Percentiles rank a stretch among this genome's conserved stretches.
Conservation (phyloP, 2,113 vertebrate species). For the Sorex fumeus region DNA sequence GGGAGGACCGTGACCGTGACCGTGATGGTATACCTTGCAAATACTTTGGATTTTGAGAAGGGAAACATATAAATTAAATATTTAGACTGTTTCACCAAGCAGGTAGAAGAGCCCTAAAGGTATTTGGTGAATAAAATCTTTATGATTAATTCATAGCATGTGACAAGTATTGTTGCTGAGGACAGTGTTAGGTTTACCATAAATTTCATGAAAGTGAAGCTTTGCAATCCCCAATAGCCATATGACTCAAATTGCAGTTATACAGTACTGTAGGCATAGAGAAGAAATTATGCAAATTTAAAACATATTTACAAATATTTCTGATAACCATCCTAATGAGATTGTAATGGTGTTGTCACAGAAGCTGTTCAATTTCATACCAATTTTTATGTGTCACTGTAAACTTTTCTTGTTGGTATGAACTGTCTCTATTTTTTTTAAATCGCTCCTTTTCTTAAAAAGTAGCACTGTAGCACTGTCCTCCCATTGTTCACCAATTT, state of each 20-base stretch:
- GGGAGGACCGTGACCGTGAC: too few species aligned
- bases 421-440: neutral
- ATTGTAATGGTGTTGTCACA: neutral
- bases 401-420: neutral
- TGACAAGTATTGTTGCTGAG: neutral
- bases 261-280: neutral
- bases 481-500: too few species aligned
- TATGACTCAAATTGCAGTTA: neutral
- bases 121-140: constrained; percentile 13
- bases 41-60: constrained; percentile 26
- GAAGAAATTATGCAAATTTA: neutral
- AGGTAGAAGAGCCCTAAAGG: neutral
- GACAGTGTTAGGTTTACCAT: neutral
- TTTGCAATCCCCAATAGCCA: neutral
- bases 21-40: neutral
- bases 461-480: too few species aligned
- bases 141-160: neutral
- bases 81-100: neutral
- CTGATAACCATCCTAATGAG: neutral
- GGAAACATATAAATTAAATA: neutral
- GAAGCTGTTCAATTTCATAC: constrained; percentile 1
- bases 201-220: neutral
- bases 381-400: neutral
- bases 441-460: too few species aligned
- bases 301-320: neutral